Conservation (phyloP, 2,888 invertebrate genomes). For the Acronicta alni region DNA sequence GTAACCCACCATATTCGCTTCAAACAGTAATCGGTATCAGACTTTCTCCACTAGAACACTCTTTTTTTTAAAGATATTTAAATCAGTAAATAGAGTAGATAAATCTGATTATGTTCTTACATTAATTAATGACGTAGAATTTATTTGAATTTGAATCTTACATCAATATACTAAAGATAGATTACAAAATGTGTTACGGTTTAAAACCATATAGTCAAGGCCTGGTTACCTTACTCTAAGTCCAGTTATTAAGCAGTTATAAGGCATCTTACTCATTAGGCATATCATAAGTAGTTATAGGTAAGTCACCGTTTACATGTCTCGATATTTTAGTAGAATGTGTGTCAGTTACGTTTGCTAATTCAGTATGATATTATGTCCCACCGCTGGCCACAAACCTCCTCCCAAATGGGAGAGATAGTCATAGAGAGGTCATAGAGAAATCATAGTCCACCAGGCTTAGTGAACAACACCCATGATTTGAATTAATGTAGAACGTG, state of each 20-base stretch:
- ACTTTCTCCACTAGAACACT: too few species aligned
- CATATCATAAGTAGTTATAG: too few species aligned
- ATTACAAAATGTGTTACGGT: slow-evolving; percentile 12
- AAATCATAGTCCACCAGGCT: background rate
- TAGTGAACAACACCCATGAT: background rate
- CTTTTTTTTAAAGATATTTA: too few species aligned
- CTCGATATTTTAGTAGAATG: background rate
- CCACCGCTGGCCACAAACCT: background rate
- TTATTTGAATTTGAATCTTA: background rate
- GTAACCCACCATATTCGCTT: background rate
- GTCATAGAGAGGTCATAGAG: too few species aligned
- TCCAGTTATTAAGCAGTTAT: too few species aligned
- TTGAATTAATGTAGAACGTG: background rate
- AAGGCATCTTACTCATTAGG: too few species aligned
- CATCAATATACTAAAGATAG: background rate
- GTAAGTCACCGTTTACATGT: background rate
- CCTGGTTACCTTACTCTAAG: slow-evolving; percentile 17
- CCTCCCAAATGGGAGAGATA: background rate
- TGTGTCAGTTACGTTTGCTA: background rate
- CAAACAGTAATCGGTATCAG: background rate
- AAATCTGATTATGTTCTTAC: background rate
- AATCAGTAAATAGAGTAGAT: too few species aligned
- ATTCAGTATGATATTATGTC: background rate
- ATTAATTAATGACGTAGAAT: background rate
- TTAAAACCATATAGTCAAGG: slow-evolving; percentile 18